phyloP scores from a whole-genome alignment of 2,888 invertebrate genomes.

The Euplagia quadripunctaria region DNA sequence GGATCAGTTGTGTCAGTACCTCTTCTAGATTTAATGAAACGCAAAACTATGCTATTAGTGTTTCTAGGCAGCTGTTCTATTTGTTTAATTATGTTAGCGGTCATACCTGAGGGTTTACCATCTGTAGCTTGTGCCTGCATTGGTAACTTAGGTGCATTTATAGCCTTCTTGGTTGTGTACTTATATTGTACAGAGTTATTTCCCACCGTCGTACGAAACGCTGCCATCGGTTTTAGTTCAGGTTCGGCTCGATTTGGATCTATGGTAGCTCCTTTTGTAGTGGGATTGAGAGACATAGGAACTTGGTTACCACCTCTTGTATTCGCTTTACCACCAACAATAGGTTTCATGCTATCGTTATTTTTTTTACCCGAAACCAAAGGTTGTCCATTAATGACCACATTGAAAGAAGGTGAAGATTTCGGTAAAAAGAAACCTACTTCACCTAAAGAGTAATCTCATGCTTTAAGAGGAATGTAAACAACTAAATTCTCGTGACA shows the following conservation, averaged over 20 bases:
- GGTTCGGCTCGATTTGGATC: slow-evolving; percentile 95
- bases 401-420: slow-evolving; percentile 92
- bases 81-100: slow-evolving; percentile 88
- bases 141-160: slow-evolving; percentile 93
- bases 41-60: slow-evolving; percentile 89
- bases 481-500: no score
- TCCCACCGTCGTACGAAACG: slow-evolving; percentile 95
- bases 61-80: slow-evolving; percentile 88
- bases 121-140: slow-evolving; percentile 89
- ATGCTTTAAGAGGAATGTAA: no score
- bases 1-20: slow-evolving; percentile 89
- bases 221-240: slow-evolving; percentile 95
- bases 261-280: slow-evolving; percentile 94
- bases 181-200: slow-evolving; percentile 95
- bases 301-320: slow-evolving; percentile 90
- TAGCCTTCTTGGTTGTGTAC: slow-evolving; percentile 95
- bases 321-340: slow-evolving; percentile 90
- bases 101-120: slow-evolving; percentile 75
- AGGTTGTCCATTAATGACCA: slow-evolving; percentile 92
- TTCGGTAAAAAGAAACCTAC: slow-evolving; percentile 65
- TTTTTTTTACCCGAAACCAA: slow-evolving; percentile 92
- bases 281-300: slow-evolving; percentile 83
- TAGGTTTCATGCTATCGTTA: slow-evolving; percentile 80
- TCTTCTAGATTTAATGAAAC: slow-evolving; percentile 89
- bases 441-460: background rate